Evolutionary conservation across 2,113 vertebrate species (phyloP).

Genomic region (Coturnix japonica): DNA sequence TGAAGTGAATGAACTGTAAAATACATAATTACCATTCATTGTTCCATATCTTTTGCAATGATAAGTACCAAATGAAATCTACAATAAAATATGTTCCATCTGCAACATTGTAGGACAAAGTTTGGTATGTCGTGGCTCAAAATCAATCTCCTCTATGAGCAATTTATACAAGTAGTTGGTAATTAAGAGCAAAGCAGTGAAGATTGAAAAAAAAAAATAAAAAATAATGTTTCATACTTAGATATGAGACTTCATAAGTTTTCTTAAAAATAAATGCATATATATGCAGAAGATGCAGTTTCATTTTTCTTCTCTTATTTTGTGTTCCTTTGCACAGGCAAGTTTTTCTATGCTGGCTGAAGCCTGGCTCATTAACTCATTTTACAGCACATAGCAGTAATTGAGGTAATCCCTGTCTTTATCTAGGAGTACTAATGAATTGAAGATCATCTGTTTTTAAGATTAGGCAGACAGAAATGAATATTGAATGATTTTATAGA

Average conservation of each 20-base stretch:
- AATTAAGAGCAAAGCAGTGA: constrained; percentile 14
- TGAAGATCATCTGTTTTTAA: background rate
- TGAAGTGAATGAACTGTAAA: constrained; percentile 73
- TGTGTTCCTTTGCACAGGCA: background rate
- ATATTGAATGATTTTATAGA: constrained; percentile 13
- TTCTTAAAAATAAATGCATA: background rate
- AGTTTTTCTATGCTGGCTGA: background rate
- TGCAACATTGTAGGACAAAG: constrained; percentile 54
- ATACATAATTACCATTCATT: constrained; percentile 68
- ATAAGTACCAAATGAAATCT: constrained; percentile 73
- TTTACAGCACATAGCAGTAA: background rate
- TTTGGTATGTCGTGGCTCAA: constrained; percentile 37
- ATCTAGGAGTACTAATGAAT: background rate
- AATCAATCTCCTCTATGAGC: constrained; percentile 40
- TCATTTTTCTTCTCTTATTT: background rate
- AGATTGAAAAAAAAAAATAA: background rate
- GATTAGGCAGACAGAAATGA: background rate
- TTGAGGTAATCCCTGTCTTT: background rate
- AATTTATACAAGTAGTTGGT: background rate
- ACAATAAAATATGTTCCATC: constrained; percentile 55
- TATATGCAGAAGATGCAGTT: background rate
- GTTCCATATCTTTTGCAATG: constrained; percentile 66
- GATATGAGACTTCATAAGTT: background rate
- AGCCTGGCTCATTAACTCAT: background rate
- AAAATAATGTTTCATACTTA: constrained; percentile 6